These are phyloP conservation scores for Microcebus lehilahytsara DNA, from an alignment of 2,113 vertebrate species.

Conservation along the genomic window DNA sequence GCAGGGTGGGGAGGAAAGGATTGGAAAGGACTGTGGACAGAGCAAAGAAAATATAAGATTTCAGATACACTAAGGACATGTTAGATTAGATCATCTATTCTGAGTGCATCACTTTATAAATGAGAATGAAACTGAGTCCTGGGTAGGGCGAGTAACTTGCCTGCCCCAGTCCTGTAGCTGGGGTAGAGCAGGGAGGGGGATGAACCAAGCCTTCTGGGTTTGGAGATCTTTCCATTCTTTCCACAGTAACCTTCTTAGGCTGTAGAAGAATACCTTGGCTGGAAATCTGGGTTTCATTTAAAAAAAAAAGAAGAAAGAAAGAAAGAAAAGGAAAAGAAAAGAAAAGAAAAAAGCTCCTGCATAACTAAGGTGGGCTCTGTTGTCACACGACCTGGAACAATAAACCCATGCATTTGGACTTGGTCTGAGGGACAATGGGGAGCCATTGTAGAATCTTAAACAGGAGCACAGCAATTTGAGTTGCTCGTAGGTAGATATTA, in stretches of 20 bases:
- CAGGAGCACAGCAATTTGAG: constrained; percentile 57
- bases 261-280: constrained; percentile 27
- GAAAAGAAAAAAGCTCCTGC: neutral
- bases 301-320: too few species aligned
- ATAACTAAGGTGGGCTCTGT: constrained; percentile 53
- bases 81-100: neutral
- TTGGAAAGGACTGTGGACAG: neutral
- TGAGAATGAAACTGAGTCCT: neutral
- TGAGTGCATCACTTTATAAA: neutral
- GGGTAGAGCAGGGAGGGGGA: neutral
- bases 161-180: neutral
- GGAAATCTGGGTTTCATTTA: neutral
- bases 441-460: constrained; percentile 69
- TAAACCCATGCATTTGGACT: constrained; percentile 62
- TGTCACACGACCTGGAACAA: constrained; percentile 50
- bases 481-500: constrained; percentile 67
- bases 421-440: constrained; percentile 52
- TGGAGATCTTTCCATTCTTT: neutral
- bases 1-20: neutral
- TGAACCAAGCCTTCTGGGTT: neutral
- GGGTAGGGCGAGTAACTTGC: neutral
- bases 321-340: neutral
- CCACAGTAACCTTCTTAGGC: neutral
- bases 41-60: neutral
- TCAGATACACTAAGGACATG: neutral